A percentile compares a stretch with the other conserved stretches of the same genome.
Conservation (phyloP, 2,797 vertebrate genomes). For the Xyrichtys novacula region DNA sequence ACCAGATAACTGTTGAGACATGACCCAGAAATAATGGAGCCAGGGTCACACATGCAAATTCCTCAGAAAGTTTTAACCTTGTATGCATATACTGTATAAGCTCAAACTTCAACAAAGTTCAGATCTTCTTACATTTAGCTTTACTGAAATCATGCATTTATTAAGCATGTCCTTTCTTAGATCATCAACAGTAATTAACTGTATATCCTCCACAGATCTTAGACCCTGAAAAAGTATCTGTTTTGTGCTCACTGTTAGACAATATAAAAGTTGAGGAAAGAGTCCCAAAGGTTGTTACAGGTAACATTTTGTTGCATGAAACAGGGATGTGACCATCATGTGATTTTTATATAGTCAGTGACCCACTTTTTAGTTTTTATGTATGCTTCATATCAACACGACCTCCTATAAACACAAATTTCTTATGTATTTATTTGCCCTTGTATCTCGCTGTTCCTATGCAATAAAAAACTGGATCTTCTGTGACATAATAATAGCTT, state of each 20-base stretch:
- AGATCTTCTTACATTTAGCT: not conserved
- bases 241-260: not conserved
- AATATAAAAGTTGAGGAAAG: not conserved
- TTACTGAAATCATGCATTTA: no score
- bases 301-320: not conserved
- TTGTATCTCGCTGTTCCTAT: not conserved
- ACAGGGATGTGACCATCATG: conserved; percentile 21
- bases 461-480: conserved; percentile 5
- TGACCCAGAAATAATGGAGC: not conserved
- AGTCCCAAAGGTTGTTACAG: conserved; percentile 1
- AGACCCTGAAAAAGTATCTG: not conserved
- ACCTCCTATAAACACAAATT: not conserved
- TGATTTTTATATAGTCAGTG: conserved; percentile 24
- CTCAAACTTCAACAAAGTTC: no score
- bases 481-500: not conserved
- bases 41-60: not conserved
- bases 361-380: not conserved
- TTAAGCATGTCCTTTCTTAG: not conserved
- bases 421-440: not conserved
- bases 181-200: not conserved
- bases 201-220: not conserved
- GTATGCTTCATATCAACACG: not conserved
- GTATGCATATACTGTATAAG: no score
- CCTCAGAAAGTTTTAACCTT: not conserved
- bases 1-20: not conserved